Conservation (phyloP, 2,113 vertebrate species). For the Aptenodytes forsteri region DNA sequence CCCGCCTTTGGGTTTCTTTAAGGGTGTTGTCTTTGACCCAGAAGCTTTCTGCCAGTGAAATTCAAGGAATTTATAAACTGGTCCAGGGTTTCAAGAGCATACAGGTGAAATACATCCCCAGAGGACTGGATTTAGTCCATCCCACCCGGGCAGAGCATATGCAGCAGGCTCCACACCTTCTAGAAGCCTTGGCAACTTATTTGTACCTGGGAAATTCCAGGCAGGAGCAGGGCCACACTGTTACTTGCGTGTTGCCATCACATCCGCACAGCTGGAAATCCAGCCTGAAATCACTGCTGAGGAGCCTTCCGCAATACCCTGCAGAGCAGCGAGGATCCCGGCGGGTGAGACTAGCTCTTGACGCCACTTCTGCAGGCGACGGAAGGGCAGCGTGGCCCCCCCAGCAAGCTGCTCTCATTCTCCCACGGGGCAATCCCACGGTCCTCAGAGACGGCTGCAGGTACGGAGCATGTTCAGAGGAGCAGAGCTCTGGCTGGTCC, state of each 20-base stretch:
- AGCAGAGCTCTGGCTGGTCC: neutral
- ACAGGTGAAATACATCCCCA: neutral
- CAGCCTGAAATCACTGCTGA: neutral
- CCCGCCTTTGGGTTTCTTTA: neutral
- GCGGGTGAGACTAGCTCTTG: neutral
- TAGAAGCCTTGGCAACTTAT: neutral
- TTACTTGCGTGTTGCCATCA: neutral
- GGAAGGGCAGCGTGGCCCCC: neutral
- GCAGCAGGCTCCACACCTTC: neutral
- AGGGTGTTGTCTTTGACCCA: neutral
- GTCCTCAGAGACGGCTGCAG: neutral
- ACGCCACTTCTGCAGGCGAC: neutral
- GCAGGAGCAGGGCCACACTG: neutral
- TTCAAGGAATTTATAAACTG: neutral
- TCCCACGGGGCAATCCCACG: neutral
- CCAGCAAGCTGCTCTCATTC: neutral
- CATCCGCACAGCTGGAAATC: neutral
- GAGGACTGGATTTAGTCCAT: neutral
- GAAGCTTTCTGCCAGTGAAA: neutral
- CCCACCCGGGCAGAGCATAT: fast-evolving
- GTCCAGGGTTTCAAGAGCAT: neutral
- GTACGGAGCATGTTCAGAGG: neutral
- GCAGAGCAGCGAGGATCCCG: neutral
- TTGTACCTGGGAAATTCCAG: neutral
- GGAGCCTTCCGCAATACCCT: neutral